These are phyloP conservation scores for Rhynchopsitta pachyrhyncha DNA, from an alignment of 2,113 vertebrate genomes.

Conservation along the genomic window DNA sequence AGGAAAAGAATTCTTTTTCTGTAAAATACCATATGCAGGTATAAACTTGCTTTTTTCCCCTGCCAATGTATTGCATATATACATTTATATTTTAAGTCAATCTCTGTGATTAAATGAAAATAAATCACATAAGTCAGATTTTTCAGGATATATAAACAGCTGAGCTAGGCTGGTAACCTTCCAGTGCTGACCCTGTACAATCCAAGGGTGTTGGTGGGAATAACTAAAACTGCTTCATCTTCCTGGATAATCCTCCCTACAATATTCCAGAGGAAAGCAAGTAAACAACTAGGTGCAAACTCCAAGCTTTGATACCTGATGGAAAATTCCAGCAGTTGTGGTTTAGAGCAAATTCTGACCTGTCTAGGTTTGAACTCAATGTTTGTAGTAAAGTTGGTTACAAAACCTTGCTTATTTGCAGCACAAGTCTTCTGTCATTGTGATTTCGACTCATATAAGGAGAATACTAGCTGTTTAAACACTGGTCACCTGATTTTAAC, in stretches of 20 bases:
- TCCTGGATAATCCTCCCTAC: background rate
- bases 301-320: background rate
- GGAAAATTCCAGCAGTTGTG: background rate
- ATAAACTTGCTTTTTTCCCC: background rate
- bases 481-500: background rate
- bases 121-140: background rate
- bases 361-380: background rate
- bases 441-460: background rate
- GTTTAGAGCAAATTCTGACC: background rate
- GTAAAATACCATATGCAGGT: background rate
- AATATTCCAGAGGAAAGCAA: background rate
- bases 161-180: background rate
- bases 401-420: background rate
- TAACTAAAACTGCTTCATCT: background rate
- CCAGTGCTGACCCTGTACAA: background rate
- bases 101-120: background rate
- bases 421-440: background rate
- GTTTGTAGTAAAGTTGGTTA: background rate
- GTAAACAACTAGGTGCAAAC: background rate
- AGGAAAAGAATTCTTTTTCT: background rate
- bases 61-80: background rate
- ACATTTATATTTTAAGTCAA: background rate
- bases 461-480: background rate
- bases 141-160: background rate
- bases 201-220: background rate